phyloP scores from a whole-genome alignment of 2,797 vertebrate species.

The Enteromius trimaculatus region DNA sequence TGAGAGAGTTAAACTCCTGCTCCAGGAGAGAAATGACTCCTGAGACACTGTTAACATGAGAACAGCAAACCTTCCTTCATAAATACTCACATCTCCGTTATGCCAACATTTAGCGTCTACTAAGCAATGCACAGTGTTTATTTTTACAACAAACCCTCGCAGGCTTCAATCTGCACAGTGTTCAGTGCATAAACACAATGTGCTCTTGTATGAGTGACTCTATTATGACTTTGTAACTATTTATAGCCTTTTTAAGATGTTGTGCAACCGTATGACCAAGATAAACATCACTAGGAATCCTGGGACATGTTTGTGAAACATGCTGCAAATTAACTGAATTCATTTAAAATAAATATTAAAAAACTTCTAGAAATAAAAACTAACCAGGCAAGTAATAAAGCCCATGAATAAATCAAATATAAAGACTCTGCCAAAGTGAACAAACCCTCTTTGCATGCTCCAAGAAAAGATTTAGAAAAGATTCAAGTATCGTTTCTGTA shows the following conservation, averaged over 20 bases:
- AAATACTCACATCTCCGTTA: neutral
- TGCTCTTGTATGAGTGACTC: constrained; percentile 67
- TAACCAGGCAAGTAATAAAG: neutral
- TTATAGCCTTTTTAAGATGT: constrained; percentile 67
- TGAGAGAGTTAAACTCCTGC: constrained; percentile 8
- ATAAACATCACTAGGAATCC: constrained; percentile 58
- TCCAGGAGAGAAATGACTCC: neutral
- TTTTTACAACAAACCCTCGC: constrained; percentile 64
- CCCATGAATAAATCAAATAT: neutral
- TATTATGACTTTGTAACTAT: constrained; percentile 55
- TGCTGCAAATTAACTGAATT: neutral
- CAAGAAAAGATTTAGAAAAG: neutral
- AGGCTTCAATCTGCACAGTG: constrained; percentile 69
- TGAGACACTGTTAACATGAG: constrained; percentile 14
- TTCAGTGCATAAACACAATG: constrained; percentile 66
- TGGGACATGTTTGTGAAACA: constrained; percentile 13
- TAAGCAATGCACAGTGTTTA: constrained; percentile 61
- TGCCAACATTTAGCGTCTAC: neutral
- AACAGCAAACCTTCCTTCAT: constrained; percentile 12
- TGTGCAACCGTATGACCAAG: constrained; percentile 69
- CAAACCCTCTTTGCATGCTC: neutral
- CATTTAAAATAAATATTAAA: neutral
- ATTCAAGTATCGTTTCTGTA: constrained; percentile 17
- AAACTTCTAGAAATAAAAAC: neutral
- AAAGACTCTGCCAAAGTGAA: neutral